Conservation (phyloP, 2,113 vertebrate species). For the Tor tambroides region DNA sequence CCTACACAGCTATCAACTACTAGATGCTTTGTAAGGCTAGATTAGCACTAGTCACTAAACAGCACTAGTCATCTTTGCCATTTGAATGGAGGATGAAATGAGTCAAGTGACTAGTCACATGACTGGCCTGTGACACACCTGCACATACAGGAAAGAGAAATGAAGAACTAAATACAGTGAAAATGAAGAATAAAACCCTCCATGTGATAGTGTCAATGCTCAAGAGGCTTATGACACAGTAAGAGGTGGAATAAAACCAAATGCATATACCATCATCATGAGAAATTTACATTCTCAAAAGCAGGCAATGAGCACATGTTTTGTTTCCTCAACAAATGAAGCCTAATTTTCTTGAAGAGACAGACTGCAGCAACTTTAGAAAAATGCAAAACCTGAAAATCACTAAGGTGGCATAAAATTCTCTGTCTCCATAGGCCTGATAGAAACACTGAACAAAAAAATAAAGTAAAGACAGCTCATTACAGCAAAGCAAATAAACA, state of each 20-base stretch:
- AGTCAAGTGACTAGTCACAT: not conserved
- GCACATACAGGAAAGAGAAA: conserved; percentile 30
- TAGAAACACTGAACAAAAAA: not conserved
- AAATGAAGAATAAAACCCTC: not conserved
- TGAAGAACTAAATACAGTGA: not conserved
- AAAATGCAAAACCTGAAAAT: not conserved
- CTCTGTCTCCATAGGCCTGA: not conserved
- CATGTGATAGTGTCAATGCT: not conserved
- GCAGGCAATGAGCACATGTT: not conserved
- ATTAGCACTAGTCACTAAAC: not conserved
- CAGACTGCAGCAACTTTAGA: not conserved
- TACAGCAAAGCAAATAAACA: conserved; percentile 36
- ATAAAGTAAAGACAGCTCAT: not conserved
- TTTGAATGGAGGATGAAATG: not conserved
- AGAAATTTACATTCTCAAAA: not conserved
- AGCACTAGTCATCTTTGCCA: too few species aligned
- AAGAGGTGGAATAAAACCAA: not conserved
- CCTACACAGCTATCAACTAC: not conserved
- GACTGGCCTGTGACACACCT: conserved; percentile 17
- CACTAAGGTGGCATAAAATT: not conserved
- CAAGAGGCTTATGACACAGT: not conserved
- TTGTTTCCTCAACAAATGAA: not conserved
- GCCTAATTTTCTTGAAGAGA: not conserved
- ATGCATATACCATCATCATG: not conserved
- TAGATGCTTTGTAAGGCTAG: not conserved